These are phyloP conservation scores for Oreochromis mossambicus DNA, from an alignment of 2,797 vertebrate genomes.

Conservation along the genomic window DNA sequence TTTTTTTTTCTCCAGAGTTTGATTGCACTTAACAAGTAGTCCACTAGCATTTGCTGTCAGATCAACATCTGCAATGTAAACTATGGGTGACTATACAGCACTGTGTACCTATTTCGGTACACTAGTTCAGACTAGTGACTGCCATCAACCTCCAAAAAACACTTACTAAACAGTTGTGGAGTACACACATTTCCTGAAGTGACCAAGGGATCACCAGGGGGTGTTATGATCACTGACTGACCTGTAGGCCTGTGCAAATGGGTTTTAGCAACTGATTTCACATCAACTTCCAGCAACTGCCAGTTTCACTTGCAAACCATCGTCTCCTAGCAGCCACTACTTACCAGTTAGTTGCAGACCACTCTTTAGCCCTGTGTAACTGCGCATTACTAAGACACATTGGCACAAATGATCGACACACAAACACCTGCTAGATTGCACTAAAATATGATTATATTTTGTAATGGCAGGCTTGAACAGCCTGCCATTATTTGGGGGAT, in stretches of 20 bases:
- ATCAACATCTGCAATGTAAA: not conserved
- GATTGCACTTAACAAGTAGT: not conserved
- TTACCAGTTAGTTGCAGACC: not conserved
- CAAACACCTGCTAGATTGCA: not conserved
- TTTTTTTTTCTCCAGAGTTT: not conserved
- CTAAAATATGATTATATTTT: not conserved
- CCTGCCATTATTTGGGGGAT: not conserved
- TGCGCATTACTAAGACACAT: not conserved
- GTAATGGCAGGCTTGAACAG: not conserved
- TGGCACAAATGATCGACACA: not conserved
- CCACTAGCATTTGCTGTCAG: not conserved
- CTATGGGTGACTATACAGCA: not conserved
- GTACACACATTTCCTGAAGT: not conserved
- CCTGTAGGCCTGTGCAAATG: not conserved
- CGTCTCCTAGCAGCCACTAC: not conserved
- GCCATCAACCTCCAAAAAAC: not conserved
- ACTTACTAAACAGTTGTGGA: not conserved
- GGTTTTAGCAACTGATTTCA: not conserved
- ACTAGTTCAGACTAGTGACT: not conserved
- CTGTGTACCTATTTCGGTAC: not conserved
- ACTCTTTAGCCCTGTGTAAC: not conserved
- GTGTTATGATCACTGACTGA: not conserved
- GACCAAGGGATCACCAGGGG: not conserved
- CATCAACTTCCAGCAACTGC: not conserved
- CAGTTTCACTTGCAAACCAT: not conserved